These are phyloP conservation scores for Ephestia elutella DNA, from an alignment of 1,140 invertebrate species.

Conservation along the genomic window DNA sequence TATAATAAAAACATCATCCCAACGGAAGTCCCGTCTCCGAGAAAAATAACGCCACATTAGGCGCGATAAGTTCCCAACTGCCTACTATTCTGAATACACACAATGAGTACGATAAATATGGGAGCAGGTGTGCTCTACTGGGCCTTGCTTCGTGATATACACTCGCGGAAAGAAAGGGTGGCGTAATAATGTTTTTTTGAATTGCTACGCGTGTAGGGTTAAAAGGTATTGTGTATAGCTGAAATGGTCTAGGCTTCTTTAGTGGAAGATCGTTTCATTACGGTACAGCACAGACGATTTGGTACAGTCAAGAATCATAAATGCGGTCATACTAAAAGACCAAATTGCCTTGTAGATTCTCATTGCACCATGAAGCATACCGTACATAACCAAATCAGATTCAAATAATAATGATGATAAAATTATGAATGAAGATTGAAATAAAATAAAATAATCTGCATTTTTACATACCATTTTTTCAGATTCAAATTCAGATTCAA, in stretches of 20 bases:
- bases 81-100: conserved; percentile 50
- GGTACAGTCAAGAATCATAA: no score
- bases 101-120: conserved; percentile 44
- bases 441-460: no score
- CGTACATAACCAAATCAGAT: no score
- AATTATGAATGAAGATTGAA: no score
- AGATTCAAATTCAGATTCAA: no score
- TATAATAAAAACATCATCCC: conserved; percentile 68
- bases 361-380: no score
- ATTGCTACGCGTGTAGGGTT: background rate
- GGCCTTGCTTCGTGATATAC: conserved; percentile 6
- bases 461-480: no score
- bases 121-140: conserved; percentile 52
- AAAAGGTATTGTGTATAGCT: background rate
- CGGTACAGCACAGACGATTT: no score
- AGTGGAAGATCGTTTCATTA: no score
- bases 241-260: background rate
- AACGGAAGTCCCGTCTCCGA: conserved; percentile 22
- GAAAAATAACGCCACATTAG: conserved; percentile 58
- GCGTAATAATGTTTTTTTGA: background rate
- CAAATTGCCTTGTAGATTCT: no score
- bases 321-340: no score
- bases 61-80: conserved; percentile 58
- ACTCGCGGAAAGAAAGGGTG: background rate
- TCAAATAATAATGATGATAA: no score